Evolutionary conservation across 53 echinoderm and acorn worm genomes (phyloP).

Genomic region (Antedon mediterranea): DNA sequence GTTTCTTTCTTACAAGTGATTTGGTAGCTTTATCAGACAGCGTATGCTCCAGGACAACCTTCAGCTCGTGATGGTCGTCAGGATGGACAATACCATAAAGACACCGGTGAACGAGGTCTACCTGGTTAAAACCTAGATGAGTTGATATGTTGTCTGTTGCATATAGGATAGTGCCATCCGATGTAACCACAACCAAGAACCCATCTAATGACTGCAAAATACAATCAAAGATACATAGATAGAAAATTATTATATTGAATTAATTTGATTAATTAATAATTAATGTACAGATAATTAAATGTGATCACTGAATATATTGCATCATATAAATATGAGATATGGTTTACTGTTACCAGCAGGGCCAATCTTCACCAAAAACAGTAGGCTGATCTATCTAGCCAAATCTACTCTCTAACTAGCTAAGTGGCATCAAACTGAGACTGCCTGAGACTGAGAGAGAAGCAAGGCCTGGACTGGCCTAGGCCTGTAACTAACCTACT

Average conservation of each 20-base stretch:
- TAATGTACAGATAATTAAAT: too few species aligned
- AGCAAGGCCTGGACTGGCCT: too few species aligned
- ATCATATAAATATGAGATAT: too few species aligned
- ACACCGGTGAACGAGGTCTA: constrained; percentile 92
- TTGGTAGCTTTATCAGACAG: background rate
- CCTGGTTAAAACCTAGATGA: constrained; percentile 85
- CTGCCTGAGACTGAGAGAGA: too few species aligned
- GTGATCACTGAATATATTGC: too few species aligned
- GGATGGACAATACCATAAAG: constrained; percentile 94
- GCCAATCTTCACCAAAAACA: too few species aligned
- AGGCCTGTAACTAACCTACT: too few species aligned
- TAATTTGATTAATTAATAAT: too few species aligned
- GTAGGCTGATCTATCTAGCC: too few species aligned
- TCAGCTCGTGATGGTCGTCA: constrained; percentile 80
- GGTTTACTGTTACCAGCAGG: too few species aligned
- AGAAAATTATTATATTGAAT: background rate
- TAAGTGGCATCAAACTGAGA: too few species aligned
- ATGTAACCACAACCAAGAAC: constrained; percentile 75
- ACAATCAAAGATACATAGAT: background rate
- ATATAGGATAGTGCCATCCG: constrained; percentile 90
- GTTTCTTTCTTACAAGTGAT: background rate
- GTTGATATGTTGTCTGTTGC: constrained; percentile 84
- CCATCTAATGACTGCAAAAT: constrained; percentile 67
- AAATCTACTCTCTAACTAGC: too few species aligned
- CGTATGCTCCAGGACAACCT: constrained; percentile 65